These are phyloP conservation scores for Rousettus leschenaultii DNA, from an alignment of 2,113 vertebrate genomes.

Conservation along the genomic window DNA sequence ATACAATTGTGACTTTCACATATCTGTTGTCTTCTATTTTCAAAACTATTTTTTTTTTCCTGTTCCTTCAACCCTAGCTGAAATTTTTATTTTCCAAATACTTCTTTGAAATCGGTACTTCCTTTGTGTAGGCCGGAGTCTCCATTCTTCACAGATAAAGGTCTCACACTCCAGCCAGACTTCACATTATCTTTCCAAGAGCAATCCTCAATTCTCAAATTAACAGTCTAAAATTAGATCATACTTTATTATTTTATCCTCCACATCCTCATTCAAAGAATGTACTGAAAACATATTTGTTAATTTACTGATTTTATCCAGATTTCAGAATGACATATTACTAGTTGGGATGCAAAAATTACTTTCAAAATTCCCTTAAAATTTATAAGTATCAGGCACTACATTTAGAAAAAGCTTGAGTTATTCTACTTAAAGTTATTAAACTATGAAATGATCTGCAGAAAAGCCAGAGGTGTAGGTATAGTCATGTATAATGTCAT, in stretches of 20 bases:
- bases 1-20: background rate
- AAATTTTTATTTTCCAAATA: background rate
- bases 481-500: conserved; percentile 60
- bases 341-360: background rate
- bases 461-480: conserved; percentile 73
- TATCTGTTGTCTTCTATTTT: background rate
- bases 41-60: background rate
- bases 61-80: background rate
- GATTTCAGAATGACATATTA: conserved; percentile 2
- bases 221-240: background rate
- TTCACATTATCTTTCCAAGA: background rate
- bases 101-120: background rate
- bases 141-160: background rate
- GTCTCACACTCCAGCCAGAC: background rate
- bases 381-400: conserved; percentile 12
- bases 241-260: background rate
- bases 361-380: conserved; percentile 15
- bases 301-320: conserved; percentile 18
- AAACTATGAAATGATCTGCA: conserved; percentile 72
- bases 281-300: background rate
- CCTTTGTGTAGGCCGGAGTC: background rate
- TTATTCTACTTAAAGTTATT: conserved; percentile 71
- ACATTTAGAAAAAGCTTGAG: conserved; percentile 56
- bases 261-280: background rate
- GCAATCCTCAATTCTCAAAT: background rate